Conservation (phyloP, 2,888 invertebrate species). For the Sisyra nigra region DNA sequence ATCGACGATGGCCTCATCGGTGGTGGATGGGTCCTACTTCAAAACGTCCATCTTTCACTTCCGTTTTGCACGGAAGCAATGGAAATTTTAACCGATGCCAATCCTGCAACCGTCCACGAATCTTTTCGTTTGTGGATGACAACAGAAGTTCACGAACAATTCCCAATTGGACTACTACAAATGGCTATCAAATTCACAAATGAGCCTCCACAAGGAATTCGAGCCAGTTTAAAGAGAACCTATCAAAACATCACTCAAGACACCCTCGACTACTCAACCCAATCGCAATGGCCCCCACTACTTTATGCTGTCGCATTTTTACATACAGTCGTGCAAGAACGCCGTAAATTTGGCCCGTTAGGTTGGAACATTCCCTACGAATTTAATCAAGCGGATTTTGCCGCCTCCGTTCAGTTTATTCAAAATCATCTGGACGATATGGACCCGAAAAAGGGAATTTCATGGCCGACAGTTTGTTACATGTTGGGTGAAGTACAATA, state of each 20-base stretch:
- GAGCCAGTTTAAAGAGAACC: constrained; percentile 85
- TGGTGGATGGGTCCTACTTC: constrained; percentile 88
- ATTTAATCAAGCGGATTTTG: constrained; percentile 93
- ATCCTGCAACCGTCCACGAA: constrained; percentile 49
- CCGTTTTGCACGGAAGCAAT: constrained; percentile 88
- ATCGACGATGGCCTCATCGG: constrained; percentile 4
- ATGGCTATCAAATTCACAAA: constrained; percentile 96
- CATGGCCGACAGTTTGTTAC: constrained; percentile 94
- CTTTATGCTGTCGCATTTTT: constrained; percentile 88
- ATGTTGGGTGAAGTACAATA: constrained; percentile 87
- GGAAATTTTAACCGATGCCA: constrained; percentile 74
- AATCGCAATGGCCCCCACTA: constrained; percentile 85
- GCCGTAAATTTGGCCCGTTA: constrained; percentile 88
- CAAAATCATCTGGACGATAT: constrained; percentile 95
- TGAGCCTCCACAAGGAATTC: constrained; percentile 82
- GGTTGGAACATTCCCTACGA: constrained; percentile 97
- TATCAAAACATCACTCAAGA: constrained; percentile 84
- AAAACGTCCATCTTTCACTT: constrained; percentile 91
- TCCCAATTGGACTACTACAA: constrained; percentile 77
- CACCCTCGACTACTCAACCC: constrained; percentile 78
- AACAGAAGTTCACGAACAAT: constrained; percentile 83
- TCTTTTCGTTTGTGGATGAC: constrained; percentile 87
- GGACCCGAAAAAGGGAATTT: constrained; percentile 92
- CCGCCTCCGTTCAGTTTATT: constrained; percentile 87
- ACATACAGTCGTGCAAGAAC: constrained; percentile 88